Base-by-base conservation (phyloP, 2,888 invertebrate species). In the Aphidoletes aphidimyza region DNA sequence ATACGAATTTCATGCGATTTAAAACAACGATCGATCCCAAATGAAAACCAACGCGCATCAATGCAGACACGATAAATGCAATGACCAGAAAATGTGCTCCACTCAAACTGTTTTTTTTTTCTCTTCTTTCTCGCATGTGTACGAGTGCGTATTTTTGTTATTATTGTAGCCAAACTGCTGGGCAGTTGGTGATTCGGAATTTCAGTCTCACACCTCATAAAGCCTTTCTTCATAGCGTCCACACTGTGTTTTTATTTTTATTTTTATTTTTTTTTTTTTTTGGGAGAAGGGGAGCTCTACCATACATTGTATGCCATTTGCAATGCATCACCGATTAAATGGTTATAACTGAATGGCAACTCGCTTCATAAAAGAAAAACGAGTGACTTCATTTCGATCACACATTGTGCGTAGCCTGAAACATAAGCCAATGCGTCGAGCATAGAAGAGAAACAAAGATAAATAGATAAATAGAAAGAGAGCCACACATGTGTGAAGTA, bases 151-250 rank as follows among this genome's bases (percentile, higher is more conserved):
- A n/a, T n/a, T n/a, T n/a, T n/a, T n/a, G n/a, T n/a, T n/a, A n/a
- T n/a, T n/a, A n/a, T n/a, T n/a, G n/a, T n/a, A n/a, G n/a, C n/a
- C n/a, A n/a, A n/a, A n/a, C 69, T 69, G 69, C 69, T 69, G 69
- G 69, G 69, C 69, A 69, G 69, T 69, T 34, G 34, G 30, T 69
- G 69, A 69, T 69, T 69, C 30, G 26, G 34, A 42, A 69, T 30
- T 69, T 30, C 69, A 69, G 69, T 69, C 69, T 69, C 69, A 69
- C 69, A 69, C 69, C 34, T 69, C 69, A 69, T 69, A 69, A 69
- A 69, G 69, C 69, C 69, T 69, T 69, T 30, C 34, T 69, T 30
- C 30, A 14, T 69, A 11, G 26, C 34, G 42, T 14, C 42, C 8
- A n/a, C n/a, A n/a, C n/a, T n/a, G n/a, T n/a, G n/a, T n/a, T n/a